These are phyloP conservation scores for Balanococcus diminutus DNA, from an alignment of 2,888 invertebrate genomes.

Conservation along the genomic window DNA sequence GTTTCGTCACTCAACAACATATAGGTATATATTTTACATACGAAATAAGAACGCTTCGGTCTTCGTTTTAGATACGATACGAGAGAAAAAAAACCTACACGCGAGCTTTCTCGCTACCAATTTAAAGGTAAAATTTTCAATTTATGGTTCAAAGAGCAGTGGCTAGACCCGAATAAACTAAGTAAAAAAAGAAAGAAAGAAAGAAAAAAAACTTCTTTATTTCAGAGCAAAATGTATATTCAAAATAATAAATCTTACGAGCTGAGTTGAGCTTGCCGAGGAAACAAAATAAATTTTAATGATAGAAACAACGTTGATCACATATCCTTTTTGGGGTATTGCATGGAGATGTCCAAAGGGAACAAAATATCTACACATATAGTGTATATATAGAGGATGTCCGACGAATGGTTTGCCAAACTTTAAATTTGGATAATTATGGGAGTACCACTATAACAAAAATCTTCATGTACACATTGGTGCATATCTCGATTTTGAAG, in stretches of 20 bases:
- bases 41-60: not conserved
- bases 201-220: slow-evolving; percentile 15
- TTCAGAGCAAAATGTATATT: slow-evolving; percentile 29
- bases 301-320: slow-evolving; percentile 35
- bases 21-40: not conserved
- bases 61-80: not conserved
- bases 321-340: slow-evolving; percentile 5
- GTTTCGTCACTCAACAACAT: not conserved
- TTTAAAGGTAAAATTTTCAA: slow-evolving; percentile 33
- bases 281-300: slow-evolving; percentile 33
- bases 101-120: slow-evolving; percentile 22
- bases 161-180: slow-evolving; percentile 35
- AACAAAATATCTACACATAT: not conserved
- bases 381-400: too few relatives aligned
- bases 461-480: too few relatives aligned
- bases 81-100: not conserved
- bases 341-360: slow-evolving; percentile 16
- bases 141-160: slow-evolving; percentile 40
- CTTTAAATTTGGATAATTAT: too few relatives aligned
- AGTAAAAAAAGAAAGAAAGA: too few relatives aligned
- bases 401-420: too few relatives aligned
- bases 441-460: too few relatives aligned
- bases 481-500: too few relatives aligned
- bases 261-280: not conserved
- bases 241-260: slow-evolving; percentile 34